phyloP scores from a whole-genome alignment of 2,888 invertebrate species.

The Nowickia ferox region DNA sequence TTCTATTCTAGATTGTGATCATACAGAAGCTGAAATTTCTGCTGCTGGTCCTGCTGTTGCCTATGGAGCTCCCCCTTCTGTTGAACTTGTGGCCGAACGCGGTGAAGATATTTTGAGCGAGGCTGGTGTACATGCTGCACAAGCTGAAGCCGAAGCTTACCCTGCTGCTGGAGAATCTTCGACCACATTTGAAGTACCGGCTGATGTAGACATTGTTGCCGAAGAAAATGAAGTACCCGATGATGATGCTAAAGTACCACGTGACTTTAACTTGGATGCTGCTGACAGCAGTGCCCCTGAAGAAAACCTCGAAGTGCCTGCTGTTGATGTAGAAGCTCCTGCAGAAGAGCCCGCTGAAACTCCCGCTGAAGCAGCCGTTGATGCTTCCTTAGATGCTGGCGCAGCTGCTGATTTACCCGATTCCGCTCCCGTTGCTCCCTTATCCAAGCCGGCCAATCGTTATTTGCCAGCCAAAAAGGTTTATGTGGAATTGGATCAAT shows the following conservation, averaged over 20 bases:
- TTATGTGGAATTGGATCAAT: constrained; percentile 80
- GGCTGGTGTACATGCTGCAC: constrained; percentile 78
- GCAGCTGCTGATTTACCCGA: constrained; percentile 76
- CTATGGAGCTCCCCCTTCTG: constrained; percentile 42
- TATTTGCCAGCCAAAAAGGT: constrained; percentile 81
- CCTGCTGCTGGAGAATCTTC: constrained; percentile 75
- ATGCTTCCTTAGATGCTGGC: constrained; percentile 58
- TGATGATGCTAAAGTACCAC: constrained; percentile 80
- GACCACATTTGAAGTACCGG: constrained; percentile 48
- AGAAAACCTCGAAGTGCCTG: constrained; percentile 59
- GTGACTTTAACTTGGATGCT: constrained; percentile 80
- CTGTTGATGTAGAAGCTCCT: constrained; percentile 71
- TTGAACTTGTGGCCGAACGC: constrained; percentile 73
- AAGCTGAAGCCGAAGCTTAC: constrained; percentile 82
- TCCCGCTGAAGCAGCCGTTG: constrained; percentile 69
- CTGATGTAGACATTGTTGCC: constrained; percentile 69
- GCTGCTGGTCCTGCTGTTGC: constrained; percentile 72
- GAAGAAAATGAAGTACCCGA: constrained; percentile 74
- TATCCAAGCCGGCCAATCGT: constrained; percentile 76
- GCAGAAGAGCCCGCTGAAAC: constrained; percentile 68
- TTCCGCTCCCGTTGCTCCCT: constrained; percentile 78
- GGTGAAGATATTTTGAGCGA: constrained; percentile 78
- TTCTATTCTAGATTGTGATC: constrained; percentile 79
- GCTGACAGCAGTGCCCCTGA: constrained; percentile 67
- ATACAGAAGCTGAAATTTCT: constrained; percentile 79